These are phyloP conservation scores for Telmatochromis sp. DNA, from an alignment of 2,113 vertebrate genomes.

Conservation along the genomic window DNA sequence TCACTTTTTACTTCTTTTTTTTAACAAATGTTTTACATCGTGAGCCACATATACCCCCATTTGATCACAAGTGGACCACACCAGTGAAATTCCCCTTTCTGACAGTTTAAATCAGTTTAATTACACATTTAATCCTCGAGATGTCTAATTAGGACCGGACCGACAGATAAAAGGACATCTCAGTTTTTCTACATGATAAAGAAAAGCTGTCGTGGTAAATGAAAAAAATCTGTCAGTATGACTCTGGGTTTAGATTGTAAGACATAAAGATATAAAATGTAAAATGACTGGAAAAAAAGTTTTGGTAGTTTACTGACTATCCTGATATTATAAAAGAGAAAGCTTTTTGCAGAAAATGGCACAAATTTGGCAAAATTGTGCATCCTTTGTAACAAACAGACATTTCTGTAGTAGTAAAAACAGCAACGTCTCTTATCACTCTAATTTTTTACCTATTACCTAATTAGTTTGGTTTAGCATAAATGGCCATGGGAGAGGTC, in stretches of 20 bases:
- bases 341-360: neutral
- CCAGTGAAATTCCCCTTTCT: neutral
- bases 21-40: rapidly evolving
- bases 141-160: neutral
- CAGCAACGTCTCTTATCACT: neutral
- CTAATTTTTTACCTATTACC: neutral
- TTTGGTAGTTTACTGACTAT: neutral
- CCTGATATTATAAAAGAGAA: neutral
- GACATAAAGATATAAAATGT: neutral
- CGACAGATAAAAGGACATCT: neutral
- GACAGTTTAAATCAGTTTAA: neutral
- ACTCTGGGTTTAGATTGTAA: neutral
- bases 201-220: neutral
- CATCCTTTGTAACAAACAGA: neutral
- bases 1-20: neutral
- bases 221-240: rapidly evolving
- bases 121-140: neutral
- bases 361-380: neutral
- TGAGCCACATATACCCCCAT: neutral
- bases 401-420: neutral
- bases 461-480: neutral
- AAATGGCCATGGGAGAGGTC: neutral
- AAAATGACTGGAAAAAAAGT: neutral
- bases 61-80: neutral
- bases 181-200: neutral